phyloP scores from a whole-genome alignment of 2,797 vertebrate species.

The Fistularia tabacaria region DNA sequence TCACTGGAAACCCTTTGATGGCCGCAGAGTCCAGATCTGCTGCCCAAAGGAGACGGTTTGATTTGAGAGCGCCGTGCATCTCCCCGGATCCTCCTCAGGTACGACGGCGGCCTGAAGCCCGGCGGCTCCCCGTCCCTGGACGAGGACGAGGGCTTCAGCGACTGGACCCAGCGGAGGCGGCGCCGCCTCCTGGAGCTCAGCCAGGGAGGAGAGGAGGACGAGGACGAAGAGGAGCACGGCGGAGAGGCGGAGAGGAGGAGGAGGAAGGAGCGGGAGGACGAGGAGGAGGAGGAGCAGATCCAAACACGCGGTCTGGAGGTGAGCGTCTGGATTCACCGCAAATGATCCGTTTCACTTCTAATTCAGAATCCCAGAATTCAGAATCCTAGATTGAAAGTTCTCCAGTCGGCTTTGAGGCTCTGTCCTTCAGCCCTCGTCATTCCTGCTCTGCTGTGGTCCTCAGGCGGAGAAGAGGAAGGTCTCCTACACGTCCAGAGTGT shows the following conservation, averaged over 20 bases:
- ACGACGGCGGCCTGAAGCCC: constrained; percentile 69
- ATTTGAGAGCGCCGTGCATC: too few relatives aligned
- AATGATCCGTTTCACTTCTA: too few relatives aligned
- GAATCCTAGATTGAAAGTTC: too few relatives aligned
- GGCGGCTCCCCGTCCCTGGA: constrained; percentile 71
- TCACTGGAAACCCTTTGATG: too few relatives aligned
- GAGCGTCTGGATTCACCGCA: neutral
- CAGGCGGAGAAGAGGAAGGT: constrained; percentile 68
- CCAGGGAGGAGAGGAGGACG: constrained; percentile 41
- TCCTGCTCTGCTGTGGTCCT: too few relatives aligned
- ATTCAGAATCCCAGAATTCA: too few relatives aligned
- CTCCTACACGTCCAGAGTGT: constrained; percentile 71
- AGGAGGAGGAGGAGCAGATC: constrained; percentile 33
- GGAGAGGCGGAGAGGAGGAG: neutral
- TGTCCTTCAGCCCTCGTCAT: too few relatives aligned
- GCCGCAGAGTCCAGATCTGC: too few relatives aligned
- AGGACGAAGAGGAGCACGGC: constrained; percentile 37
- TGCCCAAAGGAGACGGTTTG: too few relatives aligned
- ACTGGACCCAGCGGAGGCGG: constrained; percentile 87
- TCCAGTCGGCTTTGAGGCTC: too few relatives aligned
- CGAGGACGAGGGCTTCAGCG: constrained; percentile 92
- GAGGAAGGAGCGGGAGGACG: constrained; percentile 17
- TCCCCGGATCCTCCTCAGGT: constrained; percentile 50
- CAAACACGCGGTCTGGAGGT: neutral
- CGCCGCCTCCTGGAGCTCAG: constrained; percentile 60